Conservation (phyloP, 2,888 invertebrate species). For the Acheta domesticus region DNA sequence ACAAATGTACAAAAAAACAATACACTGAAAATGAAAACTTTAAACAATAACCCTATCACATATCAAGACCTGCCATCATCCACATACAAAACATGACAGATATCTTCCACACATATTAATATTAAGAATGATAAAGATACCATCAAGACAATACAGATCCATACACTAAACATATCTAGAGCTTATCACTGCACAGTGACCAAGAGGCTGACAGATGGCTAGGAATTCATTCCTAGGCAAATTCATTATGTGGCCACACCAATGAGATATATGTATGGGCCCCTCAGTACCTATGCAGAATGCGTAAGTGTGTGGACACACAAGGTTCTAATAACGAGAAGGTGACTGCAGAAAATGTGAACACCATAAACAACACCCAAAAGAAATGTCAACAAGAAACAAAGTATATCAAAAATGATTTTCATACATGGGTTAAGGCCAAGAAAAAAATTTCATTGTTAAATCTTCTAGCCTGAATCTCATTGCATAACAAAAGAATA, state of each 20-base stretch:
- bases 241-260: neutral
- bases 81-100: constrained; percentile 18
- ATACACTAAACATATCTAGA: constrained; percentile 18
- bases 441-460: neutral
- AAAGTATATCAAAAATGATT: neutral
- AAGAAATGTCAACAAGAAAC: neutral
- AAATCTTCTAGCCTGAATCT: neutral
- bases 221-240: too few species aligned
- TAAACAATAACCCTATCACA: constrained; percentile 2
- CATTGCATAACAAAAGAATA: neutral
- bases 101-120: constrained; percentile 8
- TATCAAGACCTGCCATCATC: constrained; percentile 7
- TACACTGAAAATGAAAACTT: neutral
- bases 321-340: constrained; percentile 1
- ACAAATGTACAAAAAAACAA: constrained; percentile 6
- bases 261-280: neutral
- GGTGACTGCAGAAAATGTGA: neutral
- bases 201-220: neutral
- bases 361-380: neutral
- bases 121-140: constrained; percentile 2
- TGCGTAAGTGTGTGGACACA: neutral
- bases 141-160: constrained; percentile 18
- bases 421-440: neutral
- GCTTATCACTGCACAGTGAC: neutral
- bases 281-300: neutral